phyloP scores from a whole-genome alignment of 2,888 invertebrate genomes.

The Mesochorus sp. region DNA sequence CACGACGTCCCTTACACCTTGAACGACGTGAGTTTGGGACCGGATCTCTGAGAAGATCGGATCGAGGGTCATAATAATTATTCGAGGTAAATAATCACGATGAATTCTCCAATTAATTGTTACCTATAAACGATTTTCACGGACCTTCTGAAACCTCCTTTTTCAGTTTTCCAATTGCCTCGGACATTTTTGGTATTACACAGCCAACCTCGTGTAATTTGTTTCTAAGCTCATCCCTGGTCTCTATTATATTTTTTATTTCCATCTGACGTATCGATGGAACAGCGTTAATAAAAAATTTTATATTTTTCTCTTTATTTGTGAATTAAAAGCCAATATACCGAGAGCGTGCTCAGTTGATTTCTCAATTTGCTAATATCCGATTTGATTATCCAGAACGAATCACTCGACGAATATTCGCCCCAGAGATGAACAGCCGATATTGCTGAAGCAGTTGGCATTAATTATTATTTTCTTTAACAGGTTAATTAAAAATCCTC shows the following conservation, averaged over 20 bases:
- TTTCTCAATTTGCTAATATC: conserved; percentile 73
- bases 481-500: background rate
- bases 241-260: conserved; percentile 73
- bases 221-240: conserved; percentile 71
- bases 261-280: conserved; percentile 70
- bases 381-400: conserved; percentile 72
- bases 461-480: background rate
- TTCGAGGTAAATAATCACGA: background rate
- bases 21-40: conserved; percentile 67
- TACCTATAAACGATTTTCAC: background rate
- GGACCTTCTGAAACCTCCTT: conserved; percentile 77
- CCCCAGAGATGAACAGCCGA: conserved; percentile 77
- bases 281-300: background rate
- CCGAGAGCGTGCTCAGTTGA: conserved; percentile 76
- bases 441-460: conserved; percentile 71
- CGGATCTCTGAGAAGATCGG: conserved; percentile 67
- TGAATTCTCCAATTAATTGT: background rate
- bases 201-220: conserved; percentile 73
- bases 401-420: conserved; percentile 74
- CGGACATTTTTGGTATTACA: conserved; percentile 76
- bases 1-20: conserved; percentile 72
- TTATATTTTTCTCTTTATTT: too few species aligned
- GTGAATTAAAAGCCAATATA: conserved; percentile 59
- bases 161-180: conserved; percentile 73
- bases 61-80: background rate